A percentile compares a stretch with the other conserved stretches of the same genome.
Conservation (phyloP, 2,797 vertebrate genomes). For the Emys orbicularis region DNA sequence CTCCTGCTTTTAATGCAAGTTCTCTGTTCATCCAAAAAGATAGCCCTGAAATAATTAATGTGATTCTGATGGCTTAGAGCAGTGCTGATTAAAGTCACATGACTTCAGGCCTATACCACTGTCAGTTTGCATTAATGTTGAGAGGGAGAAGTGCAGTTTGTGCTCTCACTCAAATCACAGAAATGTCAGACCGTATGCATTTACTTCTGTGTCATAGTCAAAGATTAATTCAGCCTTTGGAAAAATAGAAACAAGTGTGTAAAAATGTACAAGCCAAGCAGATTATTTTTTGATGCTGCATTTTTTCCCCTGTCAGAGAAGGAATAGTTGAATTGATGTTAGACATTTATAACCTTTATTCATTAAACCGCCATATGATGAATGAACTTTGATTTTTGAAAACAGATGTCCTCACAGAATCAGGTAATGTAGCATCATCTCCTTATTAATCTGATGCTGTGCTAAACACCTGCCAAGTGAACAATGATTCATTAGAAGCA, state of each 20-base stretch:
- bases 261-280: conserved; percentile 47
- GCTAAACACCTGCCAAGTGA: conserved; percentile 6
- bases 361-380: neutral
- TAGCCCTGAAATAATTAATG: conserved; percentile 77
- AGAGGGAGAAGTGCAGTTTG: conserved; percentile 73
- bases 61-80: conserved; percentile 74
- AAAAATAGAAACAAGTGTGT: conserved; percentile 71
- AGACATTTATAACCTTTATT: neutral
- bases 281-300: neutral
- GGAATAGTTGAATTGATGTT: accelerated
- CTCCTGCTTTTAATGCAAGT: conserved; percentile 31
- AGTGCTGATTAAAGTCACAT: conserved; percentile 78
- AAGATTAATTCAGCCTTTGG: conserved; percentile 76
- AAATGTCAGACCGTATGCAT: conserved; percentile 77
- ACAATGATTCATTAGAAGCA: neutral
- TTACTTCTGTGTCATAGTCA: conserved; percentile 64
- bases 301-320: accelerated
- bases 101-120: conserved; percentile 78
- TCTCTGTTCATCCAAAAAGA: conserved; percentile 57
- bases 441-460: neutral
- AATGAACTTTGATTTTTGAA: neutral
- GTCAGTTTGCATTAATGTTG: conserved; percentile 81
- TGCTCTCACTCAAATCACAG: conserved; percentile 72
- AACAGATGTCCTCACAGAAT: neutral
- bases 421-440: neutral